Evolutionary conservation across 2,797 vertebrate species (phyloP), one percentile per base, ranked within the genome.

Genomic region (Silurus aristotelis): DNA sequence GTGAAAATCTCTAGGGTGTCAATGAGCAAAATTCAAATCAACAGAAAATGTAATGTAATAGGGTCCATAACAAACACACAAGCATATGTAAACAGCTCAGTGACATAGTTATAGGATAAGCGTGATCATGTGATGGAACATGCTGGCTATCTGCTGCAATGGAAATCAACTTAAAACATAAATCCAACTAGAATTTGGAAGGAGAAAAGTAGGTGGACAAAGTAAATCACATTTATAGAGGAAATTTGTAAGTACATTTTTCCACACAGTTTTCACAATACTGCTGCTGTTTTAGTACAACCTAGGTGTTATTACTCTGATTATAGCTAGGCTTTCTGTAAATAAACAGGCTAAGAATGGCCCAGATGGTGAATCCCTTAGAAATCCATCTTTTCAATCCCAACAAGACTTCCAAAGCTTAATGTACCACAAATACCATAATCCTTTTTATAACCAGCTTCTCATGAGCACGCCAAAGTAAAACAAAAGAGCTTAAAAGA

Each of bases 361-460:
- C 55, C 63, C 80, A 86, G 85, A 86, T 83, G 66, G 64, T 60
- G 5, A 14, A 71, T 52, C 52, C 20, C 80, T 70, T 8, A 52
- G 64, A 86, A 82, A 86, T 86, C 48, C 38, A 48, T 52, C 43
- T 78, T 86, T 80, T 86, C 31, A 52, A 83, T 78, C 55, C 55
- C 52, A 68, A 76, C 19, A 58, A 76, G 63, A 27, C 15, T 78
- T 83, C 55, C 48, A 78, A 77, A 78, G 75, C 64, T 68, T 67
- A 86, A 13, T 2, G 5, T 78, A 79, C 52, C 13, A 78, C 73
- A 77, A 86, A 86, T 71, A 66, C 38, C 46, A 78, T 86, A 79
- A 86, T 86, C 66, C 75, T 52, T 52, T 79, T 55, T 70, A 61
- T 43, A 73, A 19, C 61, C 52, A 68, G 80, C 38, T 38, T 63